Percentiles rank a stretch among this genome's conserved stretches.
phyloP scores from a whole-genome alignment of 2,888 invertebrate species.

The Cylindroiulus punctatus region DNA sequence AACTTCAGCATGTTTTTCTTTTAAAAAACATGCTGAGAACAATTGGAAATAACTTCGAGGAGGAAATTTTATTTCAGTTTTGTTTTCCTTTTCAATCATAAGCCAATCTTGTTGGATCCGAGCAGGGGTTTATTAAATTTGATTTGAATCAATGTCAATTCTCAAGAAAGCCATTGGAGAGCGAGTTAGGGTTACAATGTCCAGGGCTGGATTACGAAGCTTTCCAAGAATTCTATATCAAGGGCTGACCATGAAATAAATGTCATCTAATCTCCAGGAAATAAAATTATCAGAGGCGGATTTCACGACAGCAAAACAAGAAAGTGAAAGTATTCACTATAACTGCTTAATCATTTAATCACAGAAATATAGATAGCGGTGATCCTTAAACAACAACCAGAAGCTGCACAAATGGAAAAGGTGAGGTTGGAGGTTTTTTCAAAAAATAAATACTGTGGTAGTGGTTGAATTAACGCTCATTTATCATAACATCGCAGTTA shows the following conservation, averaged over 20 bases:
- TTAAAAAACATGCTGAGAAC: too few species aligned
- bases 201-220: background rate
- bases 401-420: background rate
- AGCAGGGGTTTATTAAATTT: too few species aligned
- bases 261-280: background rate
- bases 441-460: too few species aligned
- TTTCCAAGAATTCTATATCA: background rate
- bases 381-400: background rate
- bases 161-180: background rate
- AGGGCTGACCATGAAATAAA: background rate
- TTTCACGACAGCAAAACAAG: background rate
- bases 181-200: background rate
- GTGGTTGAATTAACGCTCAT: background rate
- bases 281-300: background rate
- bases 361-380: background rate
- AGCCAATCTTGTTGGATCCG: too few species aligned
- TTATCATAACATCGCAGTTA: background rate
- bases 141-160: background rate
- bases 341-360: background rate
- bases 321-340: background rate
- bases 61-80: too few species aligned
- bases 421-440: too few species aligned
- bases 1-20: too few species aligned
- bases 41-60: too few species aligned
- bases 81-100: too few species aligned